phyloP scores from a whole-genome alignment of 2,113 vertebrate species.

The Sturnus vulgaris region DNA sequence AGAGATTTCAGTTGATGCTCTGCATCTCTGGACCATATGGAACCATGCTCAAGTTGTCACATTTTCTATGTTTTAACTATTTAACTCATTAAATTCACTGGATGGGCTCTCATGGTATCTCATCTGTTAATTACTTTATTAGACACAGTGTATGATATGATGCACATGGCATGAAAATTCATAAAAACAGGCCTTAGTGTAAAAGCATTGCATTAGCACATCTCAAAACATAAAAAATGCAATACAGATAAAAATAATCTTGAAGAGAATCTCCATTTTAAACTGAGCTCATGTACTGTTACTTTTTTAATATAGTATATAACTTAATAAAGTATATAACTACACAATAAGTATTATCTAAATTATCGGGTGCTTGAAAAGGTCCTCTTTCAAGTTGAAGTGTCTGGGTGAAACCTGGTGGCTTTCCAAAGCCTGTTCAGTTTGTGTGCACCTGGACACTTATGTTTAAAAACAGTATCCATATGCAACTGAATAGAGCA shows the following conservation, averaged over 20 bases:
- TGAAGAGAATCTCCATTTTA: neutral
- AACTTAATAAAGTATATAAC: neutral
- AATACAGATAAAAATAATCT: neutral
- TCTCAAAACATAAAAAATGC: neutral
- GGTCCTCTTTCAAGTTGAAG: neutral
- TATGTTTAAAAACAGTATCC: neutral
- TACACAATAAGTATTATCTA: neutral
- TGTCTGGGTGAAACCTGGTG: neutral
- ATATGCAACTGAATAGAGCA: neutral
- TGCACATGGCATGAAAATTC: neutral
- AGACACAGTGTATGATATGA: neutral
- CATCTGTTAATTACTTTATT: constrained; percentile 3
- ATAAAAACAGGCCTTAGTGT: neutral
- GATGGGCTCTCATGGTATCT: neutral
- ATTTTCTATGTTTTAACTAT: constrained; percentile 9
- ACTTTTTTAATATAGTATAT: neutral
- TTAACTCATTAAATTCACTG: neutral
- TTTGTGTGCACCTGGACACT: neutral
- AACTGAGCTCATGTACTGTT: neutral
- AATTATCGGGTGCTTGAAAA: neutral
- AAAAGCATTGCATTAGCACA: neutral
- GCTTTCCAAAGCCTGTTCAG: neutral
- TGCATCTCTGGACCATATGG: neutral
- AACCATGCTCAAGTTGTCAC: neutral
- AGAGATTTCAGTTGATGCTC: neutral